Conservation (phyloP, 2,797 vertebrate genomes). For the Leucoraja ocellata region DNA sequence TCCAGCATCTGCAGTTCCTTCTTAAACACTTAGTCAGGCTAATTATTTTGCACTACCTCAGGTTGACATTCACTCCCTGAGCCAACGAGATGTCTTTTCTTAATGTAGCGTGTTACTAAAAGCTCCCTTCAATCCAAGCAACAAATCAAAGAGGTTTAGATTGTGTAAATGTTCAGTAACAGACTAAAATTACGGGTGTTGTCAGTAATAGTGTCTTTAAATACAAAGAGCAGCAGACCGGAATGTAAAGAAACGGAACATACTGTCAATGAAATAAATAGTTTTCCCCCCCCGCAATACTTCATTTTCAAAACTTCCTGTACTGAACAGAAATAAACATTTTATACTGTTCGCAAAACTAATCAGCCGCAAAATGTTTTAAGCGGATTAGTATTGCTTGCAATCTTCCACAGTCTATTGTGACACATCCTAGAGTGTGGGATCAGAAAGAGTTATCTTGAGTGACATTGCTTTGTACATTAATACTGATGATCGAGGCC, state of each 20-base stretch:
- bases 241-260: background rate
- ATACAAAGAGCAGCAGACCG: background rate
- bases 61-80: background rate
- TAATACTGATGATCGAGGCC: background rate
- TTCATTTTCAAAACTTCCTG: background rate
- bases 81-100: background rate
- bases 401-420: background rate
- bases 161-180: slow-evolving; percentile 1
- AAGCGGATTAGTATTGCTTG: background rate
- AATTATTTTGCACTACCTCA: background rate
- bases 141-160: background rate
- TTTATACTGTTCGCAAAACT: background rate
- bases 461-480: slow-evolving; percentile 15
- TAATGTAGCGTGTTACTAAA: background rate
- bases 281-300: background rate
- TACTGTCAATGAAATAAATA: slow-evolving; percentile 22
- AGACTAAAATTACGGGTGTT: background rate
- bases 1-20: too few species aligned
- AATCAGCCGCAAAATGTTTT: background rate
- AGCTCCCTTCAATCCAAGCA: background rate
- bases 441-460: background rate
- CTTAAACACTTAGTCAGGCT: too few species aligned
- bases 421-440: background rate
- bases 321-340: background rate
- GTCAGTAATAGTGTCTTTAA: background rate